These are phyloP conservation scores for Cremastinae sp. DNA, from an alignment of 2,888 invertebrate genomes.

Conservation along the genomic window DNA sequence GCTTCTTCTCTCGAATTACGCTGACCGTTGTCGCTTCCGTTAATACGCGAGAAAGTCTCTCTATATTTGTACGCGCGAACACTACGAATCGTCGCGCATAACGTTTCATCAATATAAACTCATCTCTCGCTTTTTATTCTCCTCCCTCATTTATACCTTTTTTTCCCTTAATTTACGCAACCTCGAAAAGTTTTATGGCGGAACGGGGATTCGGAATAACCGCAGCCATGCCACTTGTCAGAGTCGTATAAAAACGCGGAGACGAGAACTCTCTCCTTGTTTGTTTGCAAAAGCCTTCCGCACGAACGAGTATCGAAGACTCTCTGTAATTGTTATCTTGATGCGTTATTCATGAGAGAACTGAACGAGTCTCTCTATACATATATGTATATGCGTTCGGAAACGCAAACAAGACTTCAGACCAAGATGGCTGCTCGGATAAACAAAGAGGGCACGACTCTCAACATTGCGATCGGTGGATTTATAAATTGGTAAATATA, in stretches of 20 bases:
- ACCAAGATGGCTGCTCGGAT: conserved; percentile 2
- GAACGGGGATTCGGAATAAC: no score
- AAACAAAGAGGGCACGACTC: background rate
- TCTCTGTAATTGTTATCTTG: conserved; percentile 68
- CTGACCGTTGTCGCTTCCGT: conserved; percentile 49
- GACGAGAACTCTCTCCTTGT: conserved; percentile 28
- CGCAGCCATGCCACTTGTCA: no score
- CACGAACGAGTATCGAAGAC: conserved; percentile 64
- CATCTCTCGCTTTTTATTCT: background rate
- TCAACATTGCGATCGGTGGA: background rate
- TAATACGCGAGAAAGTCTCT: conserved; percentile 18
- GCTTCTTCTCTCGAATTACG: conserved; percentile 36
- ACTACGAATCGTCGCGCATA: no score
- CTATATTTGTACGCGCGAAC: no score
- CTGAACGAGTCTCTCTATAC: conserved; percentile 24
- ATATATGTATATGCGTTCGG: no score
- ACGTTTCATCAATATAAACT: conserved; percentile 3
- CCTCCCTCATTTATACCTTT: no score
- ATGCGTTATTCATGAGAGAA: conserved; percentile 73
- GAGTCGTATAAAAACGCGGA: background rate
- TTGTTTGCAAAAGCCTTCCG: conserved; percentile 66
- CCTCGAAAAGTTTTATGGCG: no score
- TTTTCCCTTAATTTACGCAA: no score
- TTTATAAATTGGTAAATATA: no score
- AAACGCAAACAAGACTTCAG: conserved; percentile 27